Base-by-base conservation (phyloP, 1,140 invertebrate genomes). In the Tetramorium alpestre region DNA sequence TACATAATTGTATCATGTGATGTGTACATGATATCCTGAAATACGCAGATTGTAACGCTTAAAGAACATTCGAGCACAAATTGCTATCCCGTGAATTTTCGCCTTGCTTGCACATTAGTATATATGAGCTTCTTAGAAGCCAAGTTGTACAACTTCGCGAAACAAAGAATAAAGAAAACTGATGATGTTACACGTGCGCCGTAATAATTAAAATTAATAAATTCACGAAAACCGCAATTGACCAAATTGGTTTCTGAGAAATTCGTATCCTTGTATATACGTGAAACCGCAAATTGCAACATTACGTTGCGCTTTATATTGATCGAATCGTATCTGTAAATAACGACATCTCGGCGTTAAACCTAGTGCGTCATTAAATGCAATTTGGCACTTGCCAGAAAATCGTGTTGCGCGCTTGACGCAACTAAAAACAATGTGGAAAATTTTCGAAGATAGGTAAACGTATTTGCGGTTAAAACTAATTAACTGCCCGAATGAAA, bases 1-100 rank as follows among this genome's bases (percentile, higher is more conserved):
- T 80, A 33, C 0, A 11, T 60, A 75, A 84, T 84, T 73, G 41
- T 60, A 47, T 54, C 88, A 87, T 62, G 70, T 70, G 88, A 86
- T n/a, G 33, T 10, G 54, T 76, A 51, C 84, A 22, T 89, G 88
- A 73, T 82, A 47, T 47, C 25, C 6, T 44, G 22, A 18, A 22
- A 65, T 7, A 47, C 7, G 6, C 8, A 49, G n/a, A 7, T 44
- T 44, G 38, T 7, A 25, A 67, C 5, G 44, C 6, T 44, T 67
- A 64, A 54, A 70, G 25, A 16, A 72, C 7, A 56, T 54, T 81
- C 8, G n/a, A 33, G 10, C 47, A 28, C 13, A 62, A 41, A 47
- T n/a, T 44, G 16, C 54, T 60, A 51, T 54, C 18, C 13, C 18
- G 10, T 16, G 11, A 69, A 69, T 75, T 54, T 38, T 22, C 7